These are phyloP conservation scores for Pardalotus punctatus DNA, from an alignment of 2,113 vertebrate species.

Conservation along the genomic window DNA sequence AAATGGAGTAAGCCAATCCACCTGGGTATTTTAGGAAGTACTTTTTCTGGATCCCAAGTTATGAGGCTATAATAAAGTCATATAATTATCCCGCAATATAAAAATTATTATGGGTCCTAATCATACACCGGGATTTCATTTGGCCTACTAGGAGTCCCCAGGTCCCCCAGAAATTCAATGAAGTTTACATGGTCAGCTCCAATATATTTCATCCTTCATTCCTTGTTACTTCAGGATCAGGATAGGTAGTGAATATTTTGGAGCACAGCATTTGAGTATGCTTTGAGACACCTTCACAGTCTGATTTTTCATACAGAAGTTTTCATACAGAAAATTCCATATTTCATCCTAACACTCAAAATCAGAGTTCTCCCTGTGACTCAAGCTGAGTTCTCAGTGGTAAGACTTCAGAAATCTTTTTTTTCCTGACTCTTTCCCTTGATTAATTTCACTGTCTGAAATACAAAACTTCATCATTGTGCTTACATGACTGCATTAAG, in stretches of 20 bases:
- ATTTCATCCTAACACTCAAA: neutral
- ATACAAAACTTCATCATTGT: neutral
- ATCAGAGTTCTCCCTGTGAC: neutral
- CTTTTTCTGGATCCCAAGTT: neutral
- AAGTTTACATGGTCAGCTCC: neutral
- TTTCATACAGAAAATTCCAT: too few species aligned
- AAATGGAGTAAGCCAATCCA: neutral
- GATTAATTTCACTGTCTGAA: neutral
- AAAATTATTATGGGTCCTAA: neutral
- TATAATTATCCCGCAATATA: neutral
- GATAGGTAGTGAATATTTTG: neutral
- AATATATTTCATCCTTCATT: constrained; percentile 19
- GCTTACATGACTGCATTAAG: neutral
- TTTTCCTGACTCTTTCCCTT: neutral
- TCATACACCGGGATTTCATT: neutral
- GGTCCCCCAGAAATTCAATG: neutral
- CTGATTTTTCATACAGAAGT: neutral
- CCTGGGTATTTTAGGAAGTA: neutral
- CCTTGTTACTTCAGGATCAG: neutral
- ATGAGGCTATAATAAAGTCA: neutral
- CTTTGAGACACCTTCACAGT: constrained; percentile 22
- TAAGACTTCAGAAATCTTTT: neutral
- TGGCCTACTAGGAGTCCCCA: neutral
- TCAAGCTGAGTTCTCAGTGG: neutral
- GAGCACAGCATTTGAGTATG: neutral